Evolutionary conservation across 2,888 invertebrate genomes (phyloP).

Genomic region (Loripinus fragilis): DNA sequence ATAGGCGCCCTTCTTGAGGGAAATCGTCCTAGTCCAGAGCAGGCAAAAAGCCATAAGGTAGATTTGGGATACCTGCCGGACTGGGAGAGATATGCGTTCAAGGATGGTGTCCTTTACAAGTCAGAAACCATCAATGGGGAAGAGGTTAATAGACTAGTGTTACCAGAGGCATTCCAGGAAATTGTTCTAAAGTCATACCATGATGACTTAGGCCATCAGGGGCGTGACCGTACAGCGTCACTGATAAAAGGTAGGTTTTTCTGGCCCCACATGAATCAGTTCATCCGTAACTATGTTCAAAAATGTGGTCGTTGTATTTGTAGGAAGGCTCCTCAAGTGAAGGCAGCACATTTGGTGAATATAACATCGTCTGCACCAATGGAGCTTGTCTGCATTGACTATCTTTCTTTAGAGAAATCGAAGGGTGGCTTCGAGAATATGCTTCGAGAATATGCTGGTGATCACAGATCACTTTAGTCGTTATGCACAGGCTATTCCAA

Average conservation of each 20-base stretch:
- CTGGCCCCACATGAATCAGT: constrained; percentile 10
- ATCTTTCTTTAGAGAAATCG: no score
- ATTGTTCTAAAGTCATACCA: not conserved
- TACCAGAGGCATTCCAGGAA: not conserved
- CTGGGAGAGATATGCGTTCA: constrained; percentile 6
- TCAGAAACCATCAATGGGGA: not conserved
- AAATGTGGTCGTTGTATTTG: not conserved
- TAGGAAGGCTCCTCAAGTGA: not conserved
- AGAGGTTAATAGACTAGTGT: not conserved
- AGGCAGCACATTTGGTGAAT: not conserved
- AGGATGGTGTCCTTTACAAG: constrained; percentile 8
- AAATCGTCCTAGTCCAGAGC: constrained; percentile 4
- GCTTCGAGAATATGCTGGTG: no score
- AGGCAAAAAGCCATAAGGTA: not conserved
- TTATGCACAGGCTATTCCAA: constrained; percentile 1
- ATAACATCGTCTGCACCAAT: constrained; percentile 11
- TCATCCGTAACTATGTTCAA: not conserved
- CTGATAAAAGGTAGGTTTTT: not conserved
- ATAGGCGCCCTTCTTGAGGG: not conserved
- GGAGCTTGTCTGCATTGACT: no score
- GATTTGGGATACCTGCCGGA: constrained; percentile 3
- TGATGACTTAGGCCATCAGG: not conserved
- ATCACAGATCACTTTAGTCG: no score
- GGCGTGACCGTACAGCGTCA: constrained; percentile 2
- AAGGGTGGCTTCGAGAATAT: no score